Evolutionary conservation across 64 coral and sea anemone species (phyloP).

Genomic region (Pocillopora damicornis): DNA sequence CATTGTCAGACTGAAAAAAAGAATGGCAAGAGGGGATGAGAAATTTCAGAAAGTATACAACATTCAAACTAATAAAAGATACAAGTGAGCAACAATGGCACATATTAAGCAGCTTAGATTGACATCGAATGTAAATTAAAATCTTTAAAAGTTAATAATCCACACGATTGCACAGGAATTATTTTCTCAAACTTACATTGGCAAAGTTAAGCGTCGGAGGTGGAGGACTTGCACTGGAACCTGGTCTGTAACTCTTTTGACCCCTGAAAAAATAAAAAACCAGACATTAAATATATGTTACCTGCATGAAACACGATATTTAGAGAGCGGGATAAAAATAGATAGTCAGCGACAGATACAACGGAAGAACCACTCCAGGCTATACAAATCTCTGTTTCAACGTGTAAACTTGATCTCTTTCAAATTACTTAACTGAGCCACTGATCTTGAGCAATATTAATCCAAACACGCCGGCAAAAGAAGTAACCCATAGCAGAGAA

Average conservation of each 20-base stretch:
- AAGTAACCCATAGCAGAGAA: not conserved
- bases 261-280: not conserved
- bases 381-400: too few relatives aligned
- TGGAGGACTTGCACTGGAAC: constrained; percentile 17
- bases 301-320: not conserved
- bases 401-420: not conserved
- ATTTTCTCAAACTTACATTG: not conserved
- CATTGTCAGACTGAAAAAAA: constrained; percentile 15
- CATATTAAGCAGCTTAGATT: too few relatives aligned
- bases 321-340: not conserved
- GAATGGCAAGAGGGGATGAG: not conserved
- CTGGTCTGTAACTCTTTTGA: not conserved
- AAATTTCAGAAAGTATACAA: not conserved
- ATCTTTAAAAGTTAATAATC: too few relatives aligned
- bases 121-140: too few relatives aligned
- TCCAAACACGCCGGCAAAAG: not conserved
- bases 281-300: not conserved
- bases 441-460: not conserved
- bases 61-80: too few relatives aligned
- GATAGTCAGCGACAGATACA: not conserved
- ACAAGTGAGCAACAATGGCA: too few relatives aligned
- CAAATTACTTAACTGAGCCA: not conserved
- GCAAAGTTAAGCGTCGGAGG: not conserved
- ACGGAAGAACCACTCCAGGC: too few relatives aligned
- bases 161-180: too few relatives aligned